These are phyloP conservation scores for cattle (Bos taurus) DNA, from an alignment of 2,113 vertebrate species.

Conservation along the genomic window DNA sequence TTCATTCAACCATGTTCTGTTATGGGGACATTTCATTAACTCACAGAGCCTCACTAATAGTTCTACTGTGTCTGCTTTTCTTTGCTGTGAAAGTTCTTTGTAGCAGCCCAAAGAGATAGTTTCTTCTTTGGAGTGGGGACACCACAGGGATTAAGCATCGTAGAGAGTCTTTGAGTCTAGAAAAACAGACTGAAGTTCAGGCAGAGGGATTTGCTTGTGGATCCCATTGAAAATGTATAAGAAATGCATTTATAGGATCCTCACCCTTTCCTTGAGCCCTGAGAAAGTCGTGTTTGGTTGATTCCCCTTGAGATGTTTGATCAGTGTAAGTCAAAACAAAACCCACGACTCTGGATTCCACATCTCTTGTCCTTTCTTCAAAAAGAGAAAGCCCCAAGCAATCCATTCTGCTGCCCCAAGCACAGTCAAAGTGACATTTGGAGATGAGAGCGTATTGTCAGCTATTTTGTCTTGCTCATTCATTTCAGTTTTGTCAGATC, in stretches of 20 bases:
- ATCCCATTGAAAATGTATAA: background rate
- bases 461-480: conserved; percentile 67
- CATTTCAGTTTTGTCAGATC: conserved; percentile 77
- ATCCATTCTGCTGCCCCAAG: conserved; percentile 20
- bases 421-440: conserved; percentile 65
- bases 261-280: background rate
- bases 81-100: background rate
- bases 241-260: background rate
- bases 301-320: background rate
- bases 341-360: background rate
- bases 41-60: fast-evolving
- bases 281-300: fast-evolving
- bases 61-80: background rate
- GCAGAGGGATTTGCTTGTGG: no score
- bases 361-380: conserved; percentile 38
- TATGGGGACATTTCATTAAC: no score
- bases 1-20: background rate
- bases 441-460: conserved; percentile 53
- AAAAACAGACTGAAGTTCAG: no score
- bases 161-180: background rate
- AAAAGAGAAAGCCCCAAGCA: conserved; percentile 7
- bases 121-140: background rate
- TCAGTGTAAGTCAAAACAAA: background rate
- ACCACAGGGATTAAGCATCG: fast-evolving
- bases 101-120: background rate